Percentiles rank a stretch among this genome's conserved stretches.
These are phyloP conservation scores for Podarcis lilfordi DNA, from an alignment of 2,797 vertebrate genomes.

Conservation along the genomic window DNA sequence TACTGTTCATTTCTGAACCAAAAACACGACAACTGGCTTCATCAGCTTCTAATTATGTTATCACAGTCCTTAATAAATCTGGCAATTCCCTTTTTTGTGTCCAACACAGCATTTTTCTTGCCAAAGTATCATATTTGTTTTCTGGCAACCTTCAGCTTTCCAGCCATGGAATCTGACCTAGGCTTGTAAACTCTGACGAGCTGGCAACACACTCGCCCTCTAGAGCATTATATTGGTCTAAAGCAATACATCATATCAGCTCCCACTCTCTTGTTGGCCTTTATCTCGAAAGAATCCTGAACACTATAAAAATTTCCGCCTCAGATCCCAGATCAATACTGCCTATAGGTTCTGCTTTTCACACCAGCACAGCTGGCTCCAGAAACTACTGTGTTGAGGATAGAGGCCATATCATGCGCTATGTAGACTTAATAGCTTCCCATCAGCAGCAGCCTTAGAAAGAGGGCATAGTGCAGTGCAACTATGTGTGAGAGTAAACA, in stretches of 20 bases:
- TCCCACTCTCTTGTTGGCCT: constrained; percentile 58
- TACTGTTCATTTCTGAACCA: neutral
- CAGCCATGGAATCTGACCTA: constrained; percentile 78
- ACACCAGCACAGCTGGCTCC: constrained; percentile 38
- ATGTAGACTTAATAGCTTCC: constrained; percentile 36
- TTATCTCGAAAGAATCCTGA: constrained; percentile 68
- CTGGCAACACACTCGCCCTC: constrained; percentile 71
- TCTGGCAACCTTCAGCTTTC: constrained; percentile 76
- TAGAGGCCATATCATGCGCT: constrained; percentile 34
- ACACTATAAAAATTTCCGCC: constrained; percentile 48
- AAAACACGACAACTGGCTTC: constrained; percentile 57
- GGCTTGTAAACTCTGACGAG: constrained; percentile 78
- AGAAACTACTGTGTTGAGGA: constrained; percentile 30
- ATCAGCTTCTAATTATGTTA: constrained; percentile 72
- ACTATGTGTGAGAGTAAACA: constrained; percentile 40
- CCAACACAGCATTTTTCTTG: constrained; percentile 77
- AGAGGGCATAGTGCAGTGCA: constrained; percentile 8
- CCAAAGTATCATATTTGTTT: constrained; percentile 77
- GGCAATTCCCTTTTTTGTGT: constrained; percentile 75
- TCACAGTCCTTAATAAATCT: constrained; percentile 75
- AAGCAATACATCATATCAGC: constrained; percentile 73
- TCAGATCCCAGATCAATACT: constrained; percentile 37
- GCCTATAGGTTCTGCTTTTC: constrained; percentile 30
- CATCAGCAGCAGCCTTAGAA: constrained; percentile 36
- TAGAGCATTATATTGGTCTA: constrained; percentile 69